Conservation (phyloP, 2,797 vertebrate genomes). For the Oreortyx pictus region DNA sequence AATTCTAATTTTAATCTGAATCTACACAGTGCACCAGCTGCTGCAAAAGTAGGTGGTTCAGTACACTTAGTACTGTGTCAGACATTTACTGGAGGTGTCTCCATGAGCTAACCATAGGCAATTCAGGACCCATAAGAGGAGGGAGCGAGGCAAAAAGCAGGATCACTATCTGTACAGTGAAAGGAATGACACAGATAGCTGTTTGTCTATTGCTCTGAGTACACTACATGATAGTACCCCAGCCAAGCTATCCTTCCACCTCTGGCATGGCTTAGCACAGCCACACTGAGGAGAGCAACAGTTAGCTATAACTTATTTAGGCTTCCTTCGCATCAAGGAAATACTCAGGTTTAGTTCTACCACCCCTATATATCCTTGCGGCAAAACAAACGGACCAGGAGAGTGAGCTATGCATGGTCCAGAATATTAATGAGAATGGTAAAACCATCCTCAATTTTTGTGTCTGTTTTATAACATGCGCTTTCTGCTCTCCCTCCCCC, state of each 20-base stretch:
- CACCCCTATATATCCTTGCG: not conserved
- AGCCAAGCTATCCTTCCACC: not conserved
- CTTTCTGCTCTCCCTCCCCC: not conserved
- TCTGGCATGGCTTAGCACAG: not conserved
- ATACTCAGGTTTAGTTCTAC: not conserved
- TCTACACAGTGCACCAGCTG: not conserved
- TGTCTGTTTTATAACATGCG: not conserved
- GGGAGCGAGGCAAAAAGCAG: not conserved
- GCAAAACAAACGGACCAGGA: not conserved
- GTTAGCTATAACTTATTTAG: not conserved
- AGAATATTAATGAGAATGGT: not conserved
- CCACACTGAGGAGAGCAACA: not conserved
- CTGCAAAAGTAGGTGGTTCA: not conserved
- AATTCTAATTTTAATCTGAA: not conserved
- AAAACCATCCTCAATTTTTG: not conserved
- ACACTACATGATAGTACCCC: not conserved
- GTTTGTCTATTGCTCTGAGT: not conserved
- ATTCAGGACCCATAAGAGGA: not conserved
- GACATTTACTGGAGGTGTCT: not conserved
- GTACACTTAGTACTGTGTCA: not conserved
- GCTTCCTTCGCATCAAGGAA: not conserved
- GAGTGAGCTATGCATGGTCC: not conserved
- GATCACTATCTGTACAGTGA: not conserved
- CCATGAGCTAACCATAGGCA: not conserved
- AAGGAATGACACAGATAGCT: rapidly evolving